These are phyloP conservation scores for Cyclophora albipunctata DNA, from an alignment of 2,888 invertebrate genomes.

Conservation along the genomic window DNA sequence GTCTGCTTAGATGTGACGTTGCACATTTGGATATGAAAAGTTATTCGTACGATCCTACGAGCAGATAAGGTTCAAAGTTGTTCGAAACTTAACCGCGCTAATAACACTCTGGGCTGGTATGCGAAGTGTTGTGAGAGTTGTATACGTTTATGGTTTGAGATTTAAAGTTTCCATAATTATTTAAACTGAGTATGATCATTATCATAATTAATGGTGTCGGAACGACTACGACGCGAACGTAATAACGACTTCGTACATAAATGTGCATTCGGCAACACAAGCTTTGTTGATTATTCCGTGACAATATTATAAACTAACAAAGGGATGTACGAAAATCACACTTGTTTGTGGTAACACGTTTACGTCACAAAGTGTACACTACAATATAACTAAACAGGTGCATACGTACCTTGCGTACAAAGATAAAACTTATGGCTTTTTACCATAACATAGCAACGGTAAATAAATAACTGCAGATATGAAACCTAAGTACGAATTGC, in stretches of 20 bases:
- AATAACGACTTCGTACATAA: neutral
- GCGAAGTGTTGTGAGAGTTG: conserved; percentile 20
- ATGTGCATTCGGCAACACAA: neutral
- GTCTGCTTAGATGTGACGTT: conserved; percentile 55
- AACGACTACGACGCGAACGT: too few relatives aligned
- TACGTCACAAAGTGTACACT: too few relatives aligned
- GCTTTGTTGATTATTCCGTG: neutral
- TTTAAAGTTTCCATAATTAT: conserved; percentile 22
- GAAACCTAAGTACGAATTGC: too few relatives aligned
- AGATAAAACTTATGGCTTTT: too few relatives aligned
- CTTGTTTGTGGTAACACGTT: neutral
- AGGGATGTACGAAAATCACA: neutral
- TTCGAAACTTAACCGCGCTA: conserved; percentile 9
- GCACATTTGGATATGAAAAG: conserved; percentile 37
- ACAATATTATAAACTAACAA: neutral
- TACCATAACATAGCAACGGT: neutral
- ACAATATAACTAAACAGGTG: too few relatives aligned
- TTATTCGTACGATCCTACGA: conserved; percentile 25
- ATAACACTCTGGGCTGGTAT: conserved; percentile 14
- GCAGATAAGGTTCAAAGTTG: conserved; percentile 19
- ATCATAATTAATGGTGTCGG: conserved; percentile 18
- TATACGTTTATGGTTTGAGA: conserved; percentile 16
- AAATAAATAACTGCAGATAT: too few relatives aligned
- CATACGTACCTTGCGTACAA: too few relatives aligned
- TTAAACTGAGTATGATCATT: conserved; percentile 19